These are phyloP conservation scores for Drosophila borealis DNA, from an alignment of 2,888 invertebrate species.

Conservation along the genomic window DNA sequence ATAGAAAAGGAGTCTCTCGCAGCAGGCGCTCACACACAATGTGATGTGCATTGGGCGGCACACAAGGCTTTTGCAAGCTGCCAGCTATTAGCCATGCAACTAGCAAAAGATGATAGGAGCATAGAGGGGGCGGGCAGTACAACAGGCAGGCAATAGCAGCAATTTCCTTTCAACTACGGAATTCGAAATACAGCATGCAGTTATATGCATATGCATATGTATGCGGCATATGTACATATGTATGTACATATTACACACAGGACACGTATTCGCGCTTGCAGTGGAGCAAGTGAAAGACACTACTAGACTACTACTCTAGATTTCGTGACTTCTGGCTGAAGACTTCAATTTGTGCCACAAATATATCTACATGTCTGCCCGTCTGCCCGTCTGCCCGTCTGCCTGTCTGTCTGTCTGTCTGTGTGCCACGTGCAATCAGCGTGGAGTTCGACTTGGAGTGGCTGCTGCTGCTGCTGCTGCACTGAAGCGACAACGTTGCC, in stretches of 20 bases:
- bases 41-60: constrained; percentile 52
- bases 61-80: constrained; percentile 66
- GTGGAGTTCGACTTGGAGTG: constrained; percentile 63
- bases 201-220: constrained; percentile 4
- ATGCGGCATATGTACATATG: background rate
- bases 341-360: constrained; percentile 74
- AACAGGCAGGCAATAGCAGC: constrained; percentile 29
- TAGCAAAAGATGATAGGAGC: constrained; percentile 12
- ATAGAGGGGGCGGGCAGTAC: constrained; percentile 1
- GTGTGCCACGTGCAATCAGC: constrained; percentile 76
- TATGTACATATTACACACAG: constrained; percentile 10
- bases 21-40: constrained; percentile 43
- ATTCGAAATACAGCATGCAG: constrained; percentile 27
- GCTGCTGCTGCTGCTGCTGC: constrained; percentile 24
- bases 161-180: constrained; percentile 68
- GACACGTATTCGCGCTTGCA: constrained; percentile 53
- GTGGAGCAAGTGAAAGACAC: constrained; percentile 43
- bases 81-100: constrained; percentile 70
- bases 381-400: constrained; percentile 22
- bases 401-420: constrained; percentile 37
- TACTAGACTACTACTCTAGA: constrained; percentile 77
- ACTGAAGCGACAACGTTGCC: constrained; percentile 43
- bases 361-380: constrained; percentile 14
- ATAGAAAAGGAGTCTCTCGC: constrained; percentile 62
- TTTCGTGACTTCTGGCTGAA: constrained; percentile 77